Percentiles rank a stretch among this genome's conserved stretches.
phyloP scores from a whole-genome alignment of 2,888 invertebrate genomes.

The Orthosia cruda region DNA sequence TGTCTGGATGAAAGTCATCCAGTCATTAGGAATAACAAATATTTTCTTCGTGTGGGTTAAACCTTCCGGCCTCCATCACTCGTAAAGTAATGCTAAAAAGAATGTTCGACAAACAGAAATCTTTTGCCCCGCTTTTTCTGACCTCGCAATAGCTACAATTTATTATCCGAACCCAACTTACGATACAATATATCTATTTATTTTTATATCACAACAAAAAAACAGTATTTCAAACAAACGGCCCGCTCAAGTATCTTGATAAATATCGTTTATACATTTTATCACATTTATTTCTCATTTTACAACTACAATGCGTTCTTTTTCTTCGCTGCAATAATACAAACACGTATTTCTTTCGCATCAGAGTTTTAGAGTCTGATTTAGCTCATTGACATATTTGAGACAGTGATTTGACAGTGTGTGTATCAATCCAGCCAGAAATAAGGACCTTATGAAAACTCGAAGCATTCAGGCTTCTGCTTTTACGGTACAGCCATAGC shows the following conservation, averaged over 20 bases:
- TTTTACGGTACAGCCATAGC: not conserved
- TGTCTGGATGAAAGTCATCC: too few species aligned
- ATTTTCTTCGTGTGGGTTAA: not conserved
- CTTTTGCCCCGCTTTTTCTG: not conserved
- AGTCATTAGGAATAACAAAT: too few species aligned
- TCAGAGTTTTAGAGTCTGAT: not conserved
- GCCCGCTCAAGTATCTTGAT: slow-evolving; percentile 44
- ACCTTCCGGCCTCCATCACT: not conserved
- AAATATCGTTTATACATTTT: slow-evolving; percentile 47
- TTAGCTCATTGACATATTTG: not conserved
- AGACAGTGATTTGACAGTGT: not conserved
- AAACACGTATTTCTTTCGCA: slow-evolving; percentile 3
- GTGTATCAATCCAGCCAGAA: not conserved
- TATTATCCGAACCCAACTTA: slow-evolving; percentile 5
- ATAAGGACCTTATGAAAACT: not conserved
- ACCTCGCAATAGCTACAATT: slow-evolving; percentile 28
- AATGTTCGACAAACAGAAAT: slow-evolving; percentile 14
- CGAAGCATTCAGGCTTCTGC: not conserved
- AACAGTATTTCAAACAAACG: slow-evolving; percentile 53
- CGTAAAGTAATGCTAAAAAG: not conserved
- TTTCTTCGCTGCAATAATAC: not conserved
- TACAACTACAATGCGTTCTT: slow-evolving; percentile 11
- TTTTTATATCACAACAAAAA: slow-evolving; percentile 35
- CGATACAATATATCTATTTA: slow-evolving; percentile 28
- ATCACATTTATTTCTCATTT: slow-evolving; percentile 35